Evolutionary conservation across 2,113 vertebrate genomes (phyloP).

Genomic region (Quiscalus mexicanus): DNA sequence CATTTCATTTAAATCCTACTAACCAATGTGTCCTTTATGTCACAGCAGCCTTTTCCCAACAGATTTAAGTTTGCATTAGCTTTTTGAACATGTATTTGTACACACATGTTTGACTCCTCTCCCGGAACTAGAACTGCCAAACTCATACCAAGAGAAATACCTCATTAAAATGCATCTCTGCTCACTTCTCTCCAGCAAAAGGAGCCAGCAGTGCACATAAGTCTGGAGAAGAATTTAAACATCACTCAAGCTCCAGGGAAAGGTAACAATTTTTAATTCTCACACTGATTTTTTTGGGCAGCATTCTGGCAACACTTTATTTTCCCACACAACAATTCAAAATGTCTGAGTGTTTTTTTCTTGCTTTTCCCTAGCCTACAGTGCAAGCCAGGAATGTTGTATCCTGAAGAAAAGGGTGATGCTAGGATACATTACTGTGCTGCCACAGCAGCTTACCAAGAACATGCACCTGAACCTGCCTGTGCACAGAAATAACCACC

Average conservation of each 20-base stretch:
- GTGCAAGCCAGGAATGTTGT: not conserved
- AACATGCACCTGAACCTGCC: not conserved
- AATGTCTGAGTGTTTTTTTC: not conserved
- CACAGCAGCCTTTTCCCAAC: not conserved
- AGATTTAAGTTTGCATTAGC: not conserved
- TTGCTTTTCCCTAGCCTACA: not conserved
- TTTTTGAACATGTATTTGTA: not conserved
- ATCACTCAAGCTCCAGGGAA: not conserved
- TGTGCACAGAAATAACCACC: not conserved
- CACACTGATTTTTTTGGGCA: not conserved
- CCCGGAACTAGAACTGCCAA: not conserved
- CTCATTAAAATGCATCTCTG: not conserved
- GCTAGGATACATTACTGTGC: not conserved
- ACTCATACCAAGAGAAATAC: not conserved
- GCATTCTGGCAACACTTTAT: not conserved
- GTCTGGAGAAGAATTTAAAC: not conserved
- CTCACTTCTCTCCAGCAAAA: not conserved
- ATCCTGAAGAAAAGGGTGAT: not conserved
- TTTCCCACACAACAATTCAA: not conserved
- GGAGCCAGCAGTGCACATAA: not conserved
- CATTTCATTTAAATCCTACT: not conserved
- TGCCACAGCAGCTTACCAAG: not conserved
- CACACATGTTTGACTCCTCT: not conserved
- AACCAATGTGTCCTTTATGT: not conserved
- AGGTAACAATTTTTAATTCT: not conserved